phyloP scores from a whole-genome alignment of 2,113 vertebrate species.

The Perca schrenkii region DNA sequence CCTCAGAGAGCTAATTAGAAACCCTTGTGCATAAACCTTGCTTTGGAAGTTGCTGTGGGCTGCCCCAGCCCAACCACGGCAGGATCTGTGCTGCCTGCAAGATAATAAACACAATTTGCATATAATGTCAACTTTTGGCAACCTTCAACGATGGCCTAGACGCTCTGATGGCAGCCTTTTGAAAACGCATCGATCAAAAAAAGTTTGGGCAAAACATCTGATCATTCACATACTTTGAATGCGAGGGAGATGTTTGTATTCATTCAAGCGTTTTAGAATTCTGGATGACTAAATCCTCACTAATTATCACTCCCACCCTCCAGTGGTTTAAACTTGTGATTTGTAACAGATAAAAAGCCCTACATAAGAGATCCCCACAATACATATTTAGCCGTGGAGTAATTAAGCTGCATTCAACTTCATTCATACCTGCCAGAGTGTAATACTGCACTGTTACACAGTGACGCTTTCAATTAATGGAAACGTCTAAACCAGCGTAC shows the following conservation, averaged over 20 bases:
- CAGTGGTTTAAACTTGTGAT: conserved; percentile 78
- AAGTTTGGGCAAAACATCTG: conserved; percentile 59
- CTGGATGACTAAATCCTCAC: conserved; percentile 65
- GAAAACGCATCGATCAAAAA: conserved; percentile 69
- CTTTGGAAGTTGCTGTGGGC: conserved; percentile 84
- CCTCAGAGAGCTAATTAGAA: conserved; percentile 88
- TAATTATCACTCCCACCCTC: conserved; percentile 80
- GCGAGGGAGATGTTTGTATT: conserved; percentile 55
- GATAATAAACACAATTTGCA: conserved; percentile 87
- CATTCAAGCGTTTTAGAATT: conserved; percentile 53
- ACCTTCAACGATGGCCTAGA: conserved; percentile 64
- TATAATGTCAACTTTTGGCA: conserved; percentile 83
- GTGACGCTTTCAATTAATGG: conserved; percentile 83
- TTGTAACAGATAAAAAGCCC: conserved; percentile 74
- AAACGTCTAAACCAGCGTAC: conserved; percentile 76
- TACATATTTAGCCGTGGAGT: conserved; percentile 78
- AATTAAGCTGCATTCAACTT: conserved; percentile 84
- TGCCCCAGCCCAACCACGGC: conserved; percentile 75
- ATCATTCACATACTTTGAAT: conserved; percentile 64
- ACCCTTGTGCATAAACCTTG: conserved; percentile 82
- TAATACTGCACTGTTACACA: conserved; percentile 78
- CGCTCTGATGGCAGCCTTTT: conserved; percentile 61
- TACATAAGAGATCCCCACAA: conserved; percentile 71
- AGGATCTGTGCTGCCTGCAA: conserved; percentile 81
- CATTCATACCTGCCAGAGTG: conserved; percentile 85